These are phyloP conservation scores for Cabera pusaria DNA, from an alignment of 2,888 invertebrate species.

Conservation along the genomic window DNA sequence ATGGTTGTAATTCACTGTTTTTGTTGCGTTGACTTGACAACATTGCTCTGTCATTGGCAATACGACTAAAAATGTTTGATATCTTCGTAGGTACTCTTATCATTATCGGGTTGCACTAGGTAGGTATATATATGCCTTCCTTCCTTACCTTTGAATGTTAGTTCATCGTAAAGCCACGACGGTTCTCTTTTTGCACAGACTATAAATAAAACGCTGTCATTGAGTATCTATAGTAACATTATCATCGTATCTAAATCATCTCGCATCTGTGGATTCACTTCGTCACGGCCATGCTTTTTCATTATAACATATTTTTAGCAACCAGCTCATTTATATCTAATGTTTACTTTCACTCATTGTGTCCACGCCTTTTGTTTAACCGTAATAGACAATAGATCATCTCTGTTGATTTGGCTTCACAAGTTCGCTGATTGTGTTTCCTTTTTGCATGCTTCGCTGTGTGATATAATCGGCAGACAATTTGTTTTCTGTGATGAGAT, in stretches of 20 bases:
- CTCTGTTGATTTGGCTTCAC: slow-evolving; percentile 4
- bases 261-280: slow-evolving; percentile 25
- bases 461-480: background rate
- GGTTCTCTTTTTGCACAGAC: no score
- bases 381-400: slow-evolving; percentile 10
- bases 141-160: no score
- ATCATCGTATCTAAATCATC: slow-evolving; percentile 22
- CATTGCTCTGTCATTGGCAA: no score
- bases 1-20: no score
- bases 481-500: no score
- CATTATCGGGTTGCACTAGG: no score
- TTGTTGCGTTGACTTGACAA: no score
- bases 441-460: slow-evolving; percentile 9
- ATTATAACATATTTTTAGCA: slow-evolving; percentile 36
- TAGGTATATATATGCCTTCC: no score
- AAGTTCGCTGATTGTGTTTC: slow-evolving; percentile 6
- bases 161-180: no score
- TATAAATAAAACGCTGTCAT: no score
- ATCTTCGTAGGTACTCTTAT: no score
- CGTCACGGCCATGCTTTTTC: slow-evolving; percentile 36
- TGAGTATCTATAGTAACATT: slow-evolving; percentile 10
- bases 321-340: slow-evolving; percentile 27
- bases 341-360: slow-evolving; percentile 32
- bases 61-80: no score
- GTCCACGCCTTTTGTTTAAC: slow-evolving; percentile 20